These are phyloP conservation scores for Tonatia bakeri DNA, from an alignment of 2,113 vertebrate species.

Conservation along the genomic window DNA sequence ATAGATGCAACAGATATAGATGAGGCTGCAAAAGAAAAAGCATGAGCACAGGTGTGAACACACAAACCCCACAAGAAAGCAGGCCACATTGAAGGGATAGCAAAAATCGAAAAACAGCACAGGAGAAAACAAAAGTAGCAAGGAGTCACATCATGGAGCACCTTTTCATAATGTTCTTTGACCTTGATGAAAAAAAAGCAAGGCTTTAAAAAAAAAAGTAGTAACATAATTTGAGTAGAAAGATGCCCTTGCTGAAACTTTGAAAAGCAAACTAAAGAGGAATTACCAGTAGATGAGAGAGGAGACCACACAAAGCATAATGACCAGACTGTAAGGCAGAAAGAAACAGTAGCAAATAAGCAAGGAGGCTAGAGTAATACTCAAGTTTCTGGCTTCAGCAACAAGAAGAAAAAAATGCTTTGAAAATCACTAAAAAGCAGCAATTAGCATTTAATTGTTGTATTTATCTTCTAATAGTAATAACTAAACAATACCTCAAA, in stretches of 20 bases:
- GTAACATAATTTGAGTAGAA: not conserved
- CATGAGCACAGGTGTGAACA: not conserved
- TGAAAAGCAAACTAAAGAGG: not conserved
- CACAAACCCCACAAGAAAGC: not conserved
- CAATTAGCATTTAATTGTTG: not conserved
- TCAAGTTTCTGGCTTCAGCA: not conserved
- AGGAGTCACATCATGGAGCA: not conserved
- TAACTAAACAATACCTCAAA: not conserved
- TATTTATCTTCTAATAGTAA: slow-evolving; percentile 6
- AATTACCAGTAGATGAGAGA: not conserved
- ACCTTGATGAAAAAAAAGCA: slow-evolving; percentile 10
- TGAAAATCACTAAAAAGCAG: slow-evolving; percentile 3
- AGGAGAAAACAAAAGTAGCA: not conserved
- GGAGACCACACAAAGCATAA: not conserved
- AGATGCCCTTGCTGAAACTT: not conserved
- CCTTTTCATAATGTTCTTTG: not conserved
- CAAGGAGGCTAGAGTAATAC: not conserved
- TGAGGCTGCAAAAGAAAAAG: not conserved
- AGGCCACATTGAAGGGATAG: not conserved
- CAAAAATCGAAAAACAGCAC: not conserved
- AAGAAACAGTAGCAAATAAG: not conserved
- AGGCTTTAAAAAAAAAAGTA: slow-evolving; percentile 1
- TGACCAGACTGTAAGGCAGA: not conserved
- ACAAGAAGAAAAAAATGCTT: not conserved
- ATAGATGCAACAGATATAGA: not conserved